Conservation (phyloP, 2,113 vertebrate species). For the Orientallactaga bullata region DNA sequence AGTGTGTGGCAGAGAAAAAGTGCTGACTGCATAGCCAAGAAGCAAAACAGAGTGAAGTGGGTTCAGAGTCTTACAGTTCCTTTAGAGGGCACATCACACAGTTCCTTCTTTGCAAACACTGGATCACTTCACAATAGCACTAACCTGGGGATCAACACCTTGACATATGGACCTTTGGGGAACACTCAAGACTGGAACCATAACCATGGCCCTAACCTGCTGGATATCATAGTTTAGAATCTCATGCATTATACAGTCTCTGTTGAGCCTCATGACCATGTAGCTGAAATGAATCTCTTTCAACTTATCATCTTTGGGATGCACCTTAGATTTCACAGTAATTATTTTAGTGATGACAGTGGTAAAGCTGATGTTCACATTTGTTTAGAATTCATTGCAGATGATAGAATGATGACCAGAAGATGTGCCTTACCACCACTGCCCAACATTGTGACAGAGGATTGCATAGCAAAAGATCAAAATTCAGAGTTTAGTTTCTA, state of each 20-base stretch:
- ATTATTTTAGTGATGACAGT: background rate
- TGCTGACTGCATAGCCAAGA: background rate
- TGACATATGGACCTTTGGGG: background rate
- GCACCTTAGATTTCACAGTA: conserved; percentile 10
- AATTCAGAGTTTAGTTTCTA: background rate
- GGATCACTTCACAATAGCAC: too few species aligned
- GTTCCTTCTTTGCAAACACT: background rate
- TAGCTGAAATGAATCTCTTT: background rate
- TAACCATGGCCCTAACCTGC: background rate
- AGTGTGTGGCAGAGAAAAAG: background rate
- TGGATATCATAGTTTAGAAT: background rate
- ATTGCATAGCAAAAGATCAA: background rate
- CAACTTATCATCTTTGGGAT: background rate
- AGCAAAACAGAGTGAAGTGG: background rate
- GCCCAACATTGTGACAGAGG: background rate
- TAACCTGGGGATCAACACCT: background rate
- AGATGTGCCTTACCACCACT: too few species aligned
- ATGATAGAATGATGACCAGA: too few species aligned
- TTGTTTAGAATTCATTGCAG: background rate
- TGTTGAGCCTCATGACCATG: background rate
- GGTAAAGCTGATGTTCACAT: background rate
- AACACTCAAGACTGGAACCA: background rate
- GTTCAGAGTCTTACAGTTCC: background rate
- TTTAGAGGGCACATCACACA: background rate
- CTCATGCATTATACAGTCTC: background rate